Conservation (phyloP, 2,888 invertebrate genomes). For the Eremobia ochroleuca region DNA sequence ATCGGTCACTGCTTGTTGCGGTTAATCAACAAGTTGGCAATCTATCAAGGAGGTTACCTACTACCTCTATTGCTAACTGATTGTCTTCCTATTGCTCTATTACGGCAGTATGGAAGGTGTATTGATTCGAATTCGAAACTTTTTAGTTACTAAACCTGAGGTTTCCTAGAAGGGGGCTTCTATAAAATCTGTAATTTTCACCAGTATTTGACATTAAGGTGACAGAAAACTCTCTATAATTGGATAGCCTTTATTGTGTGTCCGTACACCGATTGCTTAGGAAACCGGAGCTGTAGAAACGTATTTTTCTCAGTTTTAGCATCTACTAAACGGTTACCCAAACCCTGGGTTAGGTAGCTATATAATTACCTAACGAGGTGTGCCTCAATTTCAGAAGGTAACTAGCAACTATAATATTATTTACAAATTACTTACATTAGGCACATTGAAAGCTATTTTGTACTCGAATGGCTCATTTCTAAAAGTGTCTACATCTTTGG, state of each 20-base stretch:
- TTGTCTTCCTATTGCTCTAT: background rate
- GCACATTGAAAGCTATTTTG: background rate
- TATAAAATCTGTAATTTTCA: background rate
- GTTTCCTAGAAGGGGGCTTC: background rate
- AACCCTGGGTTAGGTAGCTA: background rate
- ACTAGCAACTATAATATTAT: background rate
- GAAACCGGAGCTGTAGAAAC: background rate
- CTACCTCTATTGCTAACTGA: constrained; percentile 2
- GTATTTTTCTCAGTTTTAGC: background rate
- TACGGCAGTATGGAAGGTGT: background rate
- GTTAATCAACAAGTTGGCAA: constrained; percentile 45
- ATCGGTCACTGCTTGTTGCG: constrained; percentile 32
- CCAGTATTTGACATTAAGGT: background rate
- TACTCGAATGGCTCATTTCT: background rate
- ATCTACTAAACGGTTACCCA: background rate
- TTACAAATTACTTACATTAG: background rate
- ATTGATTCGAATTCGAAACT: background rate
- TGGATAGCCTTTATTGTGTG: background rate
- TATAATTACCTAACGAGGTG: background rate
- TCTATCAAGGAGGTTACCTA: constrained; percentile 2
- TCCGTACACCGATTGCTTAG: background rate
- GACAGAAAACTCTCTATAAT: no score
- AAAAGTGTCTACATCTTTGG: background rate
- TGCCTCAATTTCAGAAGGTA: background rate
- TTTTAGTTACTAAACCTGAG: background rate